These are phyloP conservation scores for Phaonia tiefii DNA, from an alignment of 2,888 invertebrate species.

Conservation along the genomic window DNA sequence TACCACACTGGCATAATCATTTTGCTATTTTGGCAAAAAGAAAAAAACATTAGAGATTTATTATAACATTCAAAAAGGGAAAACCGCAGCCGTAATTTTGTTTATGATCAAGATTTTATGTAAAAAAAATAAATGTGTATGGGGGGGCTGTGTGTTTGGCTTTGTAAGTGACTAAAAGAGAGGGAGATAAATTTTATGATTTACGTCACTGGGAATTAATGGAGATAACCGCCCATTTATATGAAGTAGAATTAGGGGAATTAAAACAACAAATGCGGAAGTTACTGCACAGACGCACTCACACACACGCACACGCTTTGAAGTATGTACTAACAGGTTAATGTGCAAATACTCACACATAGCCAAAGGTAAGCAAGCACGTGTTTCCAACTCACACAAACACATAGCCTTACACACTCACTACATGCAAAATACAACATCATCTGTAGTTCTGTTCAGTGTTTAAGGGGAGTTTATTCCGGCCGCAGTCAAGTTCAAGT, in stretches of 20 bases:
- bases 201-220: conserved; percentile 54
- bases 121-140: neutral
- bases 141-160: conserved; percentile 23
- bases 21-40: too few species aligned
- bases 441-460: neutral
- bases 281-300: conserved; percentile 64
- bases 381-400: conserved; percentile 48
- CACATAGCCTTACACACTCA: conserved; percentile 26
- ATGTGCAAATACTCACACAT: conserved; percentile 1
- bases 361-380: conserved; percentile 40
- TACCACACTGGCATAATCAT: too few species aligned
- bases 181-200: conserved; percentile 38
- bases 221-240: conserved; percentile 58
- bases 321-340: too few species aligned
- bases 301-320: conserved; percentile 1
- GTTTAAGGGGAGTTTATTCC: conserved; percentile 17
- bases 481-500: conserved; percentile 60
- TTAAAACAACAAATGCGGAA: conserved; percentile 44
- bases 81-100: conserved; percentile 10
- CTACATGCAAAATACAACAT: neutral
- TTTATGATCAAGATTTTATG: conserved; percentile 8
- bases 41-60: conserved; percentile 23
- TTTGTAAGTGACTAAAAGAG: conserved; percentile 6
- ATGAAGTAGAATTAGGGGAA: conserved; percentile 28
- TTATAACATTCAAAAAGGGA: conserved; percentile 9